Conservation (phyloP, 2,113 vertebrate genomes). For the Chroicocephalus ridibundus region DNA sequence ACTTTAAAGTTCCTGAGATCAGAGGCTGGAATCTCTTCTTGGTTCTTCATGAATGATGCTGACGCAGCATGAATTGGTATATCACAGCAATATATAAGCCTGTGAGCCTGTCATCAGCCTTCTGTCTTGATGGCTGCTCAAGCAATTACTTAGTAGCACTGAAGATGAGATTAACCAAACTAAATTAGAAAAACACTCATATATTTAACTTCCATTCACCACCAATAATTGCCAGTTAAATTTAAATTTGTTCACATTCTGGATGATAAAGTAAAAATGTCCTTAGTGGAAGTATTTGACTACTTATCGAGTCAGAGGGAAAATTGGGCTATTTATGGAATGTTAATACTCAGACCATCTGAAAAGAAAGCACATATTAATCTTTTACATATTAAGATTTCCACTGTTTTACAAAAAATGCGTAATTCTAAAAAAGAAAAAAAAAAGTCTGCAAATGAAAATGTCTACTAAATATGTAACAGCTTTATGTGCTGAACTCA, state of each 20-base stretch:
- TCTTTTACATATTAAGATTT: background rate
- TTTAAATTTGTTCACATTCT: constrained; percentile 64
- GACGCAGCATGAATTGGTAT: background rate
- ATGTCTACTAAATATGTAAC: background rate
- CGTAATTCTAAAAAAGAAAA: background rate
- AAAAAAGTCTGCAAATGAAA: background rate
- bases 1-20: background rate
- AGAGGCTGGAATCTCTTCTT: background rate
- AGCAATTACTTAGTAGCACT: constrained; percentile 31
- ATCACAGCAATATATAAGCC: background rate
- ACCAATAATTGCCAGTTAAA: constrained; percentile 60
- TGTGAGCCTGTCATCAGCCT: background rate
- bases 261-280: constrained; percentile 63
- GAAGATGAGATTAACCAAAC: constrained; percentile 51
- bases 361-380: constrained; percentile 18
- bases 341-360: constrained; percentile 29
- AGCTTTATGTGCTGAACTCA: background rate
- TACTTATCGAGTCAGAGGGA: constrained; percentile 46
- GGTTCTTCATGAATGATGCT: background rate
- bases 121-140: constrained; percentile 16
- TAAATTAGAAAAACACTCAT: constrained; percentile 61
- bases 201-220: constrained; percentile 62
- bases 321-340: constrained; percentile 41
- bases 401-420: background rate
- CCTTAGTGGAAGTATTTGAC: constrained; percentile 55